Evolutionary conservation across 2,113 vertebrate species (phyloP), one percentile per base, ranked within the genome.

Genomic region (Mesitornis unicolor): DNA sequence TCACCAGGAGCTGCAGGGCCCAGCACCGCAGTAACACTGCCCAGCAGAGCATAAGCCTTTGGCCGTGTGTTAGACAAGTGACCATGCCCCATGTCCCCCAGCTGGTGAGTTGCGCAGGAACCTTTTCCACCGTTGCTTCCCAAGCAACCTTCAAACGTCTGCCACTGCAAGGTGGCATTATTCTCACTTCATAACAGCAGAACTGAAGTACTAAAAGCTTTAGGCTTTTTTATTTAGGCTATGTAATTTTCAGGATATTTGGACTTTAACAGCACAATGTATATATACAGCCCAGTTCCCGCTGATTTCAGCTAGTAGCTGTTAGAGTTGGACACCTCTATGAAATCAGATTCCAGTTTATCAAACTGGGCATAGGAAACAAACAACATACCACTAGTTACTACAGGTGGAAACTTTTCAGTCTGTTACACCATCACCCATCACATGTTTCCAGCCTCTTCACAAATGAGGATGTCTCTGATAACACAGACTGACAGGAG

Each of bases 311-410:
- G 36, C 25, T 73, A 57, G 38, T 11, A 71, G 22, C 8, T 63
- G 40, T 56, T n/a, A 61, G n/a, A 42, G 60, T 7, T 1, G 1
- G 9, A 28, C 19, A 42, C 3, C 68, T 26, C 42, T 28, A 1
- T 10, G 16, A 82, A 83, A 81, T 45, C 50, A 71, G 53, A 87
- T 38, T 60, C 35, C 53, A 68, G n/a, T 28, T 84, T 36, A 84
- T 47, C 24, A 48, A 64, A 74, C 42, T 48, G 35, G 47, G 43
- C 24, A 75, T 7, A n/a, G 28, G 61, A 71, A 79, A 60, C 17
- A 79, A 59, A 13, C 35, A 26, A 63, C 11, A 25, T 22, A 53
- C 11, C 7, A 64, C 29, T 26, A 64, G 13, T 48, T 69, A 61
- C 28, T 35, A 33, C 0, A 79, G 21, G 17, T 45, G 47, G 56